Percentiles rank a stretch among this genome's conserved stretches.
phyloP scores from a whole-genome alignment of 2,888 invertebrate genomes.

The Callimorpha dominula region DNA sequence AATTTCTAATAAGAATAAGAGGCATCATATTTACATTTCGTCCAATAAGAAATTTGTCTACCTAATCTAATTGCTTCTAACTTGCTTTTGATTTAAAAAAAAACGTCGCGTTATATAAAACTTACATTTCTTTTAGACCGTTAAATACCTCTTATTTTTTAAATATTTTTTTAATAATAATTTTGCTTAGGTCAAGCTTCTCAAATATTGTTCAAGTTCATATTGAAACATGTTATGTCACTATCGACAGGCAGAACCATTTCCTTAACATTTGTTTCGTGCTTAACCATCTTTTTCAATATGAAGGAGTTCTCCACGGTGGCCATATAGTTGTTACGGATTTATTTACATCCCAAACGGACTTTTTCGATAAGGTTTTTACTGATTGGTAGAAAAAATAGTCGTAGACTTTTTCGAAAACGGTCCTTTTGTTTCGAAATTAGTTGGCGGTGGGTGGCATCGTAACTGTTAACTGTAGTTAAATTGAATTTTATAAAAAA shows the following conservation, averaged over 20 bases:
- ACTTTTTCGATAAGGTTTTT: conserved; percentile 74
- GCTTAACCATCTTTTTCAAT: conserved; percentile 49
- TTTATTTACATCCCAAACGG: conserved; percentile 79
- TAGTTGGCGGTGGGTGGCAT: conserved; percentile 57
- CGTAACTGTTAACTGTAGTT: conserved; percentile 26
- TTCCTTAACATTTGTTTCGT: background rate
- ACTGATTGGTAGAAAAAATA: conserved; percentile 74
- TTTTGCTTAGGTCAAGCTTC: too few species aligned
- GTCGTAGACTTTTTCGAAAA: conserved; percentile 66
- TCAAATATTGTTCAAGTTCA: too few species aligned
- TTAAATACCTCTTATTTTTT: too few species aligned
- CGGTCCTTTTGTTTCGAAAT: conserved; percentile 67
- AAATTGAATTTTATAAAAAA: background rate
- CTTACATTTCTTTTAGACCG: too few species aligned
- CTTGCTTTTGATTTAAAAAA: too few species aligned
- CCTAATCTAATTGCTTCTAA: too few species aligned
- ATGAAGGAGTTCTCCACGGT: conserved; percentile 66
- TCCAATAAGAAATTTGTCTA: too few species aligned
- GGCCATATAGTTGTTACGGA: conserved; percentile 75
- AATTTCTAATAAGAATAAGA: too few species aligned
- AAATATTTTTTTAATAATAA: too few species aligned
- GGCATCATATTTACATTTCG: too few species aligned
- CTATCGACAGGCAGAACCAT: conserved; percentile 35
- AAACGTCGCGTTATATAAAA: too few species aligned
- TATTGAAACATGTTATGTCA: background rate